Evolutionary conservation across 2,113 vertebrate genomes (phyloP).

Genomic region (Plecotus auritus): DNA sequence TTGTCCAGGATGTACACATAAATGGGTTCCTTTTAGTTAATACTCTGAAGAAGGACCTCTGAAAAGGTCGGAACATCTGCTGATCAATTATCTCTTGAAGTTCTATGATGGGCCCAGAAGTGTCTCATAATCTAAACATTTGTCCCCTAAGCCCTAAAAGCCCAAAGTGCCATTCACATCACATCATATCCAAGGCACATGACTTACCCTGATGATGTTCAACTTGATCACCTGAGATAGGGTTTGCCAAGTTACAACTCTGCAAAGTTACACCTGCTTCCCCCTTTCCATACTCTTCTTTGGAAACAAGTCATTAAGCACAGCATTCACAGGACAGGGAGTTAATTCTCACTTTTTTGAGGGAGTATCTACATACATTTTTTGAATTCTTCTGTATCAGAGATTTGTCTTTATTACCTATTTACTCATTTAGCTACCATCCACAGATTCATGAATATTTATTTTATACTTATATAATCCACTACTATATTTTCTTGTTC

Average conservation of each 20-base stretch:
- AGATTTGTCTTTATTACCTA: background rate
- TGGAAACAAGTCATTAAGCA: background rate
- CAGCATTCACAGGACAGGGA: background rate
- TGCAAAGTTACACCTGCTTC: background rate
- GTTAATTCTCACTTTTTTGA: background rate
- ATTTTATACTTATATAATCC: background rate
- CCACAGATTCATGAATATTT: background rate
- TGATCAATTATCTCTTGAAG: background rate
- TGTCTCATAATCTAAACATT: background rate
- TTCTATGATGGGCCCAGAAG: background rate
- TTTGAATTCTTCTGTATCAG: background rate
- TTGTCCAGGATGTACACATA: background rate
- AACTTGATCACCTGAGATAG: background rate
- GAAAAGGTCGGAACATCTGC: background rate
- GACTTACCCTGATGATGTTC: background rate
- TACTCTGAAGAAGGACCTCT: background rate
- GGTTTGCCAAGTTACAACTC: background rate
- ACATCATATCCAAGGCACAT: background rate
- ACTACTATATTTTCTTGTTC: background rate
- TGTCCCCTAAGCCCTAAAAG: background rate
- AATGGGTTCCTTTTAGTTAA: background rate
- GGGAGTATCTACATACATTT: background rate
- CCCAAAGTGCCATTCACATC: background rate
- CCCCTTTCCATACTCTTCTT: background rate
- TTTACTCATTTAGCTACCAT: background rate